These are phyloP conservation scores for Lycia hirtaria DNA, from an alignment of 2,888 invertebrate genomes.

Conservation along the genomic window DNA sequence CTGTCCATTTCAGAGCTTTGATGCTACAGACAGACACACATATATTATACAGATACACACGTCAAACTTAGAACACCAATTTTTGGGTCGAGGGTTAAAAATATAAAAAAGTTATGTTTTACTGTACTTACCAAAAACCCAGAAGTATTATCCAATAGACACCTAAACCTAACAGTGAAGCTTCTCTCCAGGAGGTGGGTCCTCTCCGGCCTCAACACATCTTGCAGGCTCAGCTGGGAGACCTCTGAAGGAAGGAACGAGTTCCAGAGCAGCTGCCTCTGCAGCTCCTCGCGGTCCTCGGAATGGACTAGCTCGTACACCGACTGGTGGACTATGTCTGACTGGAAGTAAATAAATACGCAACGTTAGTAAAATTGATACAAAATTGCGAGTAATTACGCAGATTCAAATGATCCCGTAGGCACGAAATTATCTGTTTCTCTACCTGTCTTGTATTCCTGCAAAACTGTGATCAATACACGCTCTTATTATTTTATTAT, in stretches of 20 bases:
- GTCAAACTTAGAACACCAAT: too few relatives aligned
- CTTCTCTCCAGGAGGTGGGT: constrained; percentile 96
- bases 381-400: too few relatives aligned
- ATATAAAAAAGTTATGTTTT: too few relatives aligned
- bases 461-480: too few relatives aligned
- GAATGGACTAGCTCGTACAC: constrained; percentile 99
- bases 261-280: constrained; percentile 97
- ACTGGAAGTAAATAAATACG: constrained; percentile 87
- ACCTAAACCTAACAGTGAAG: constrained; percentile 99
- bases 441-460: too few relatives aligned
- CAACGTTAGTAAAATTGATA: neutral
- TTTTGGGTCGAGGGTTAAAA: too few relatives aligned
- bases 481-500: too few relatives aligned
- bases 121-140: constrained; percentile 95
- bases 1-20: too few relatives aligned
- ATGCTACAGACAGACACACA: too few relatives aligned
- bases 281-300: constrained; percentile 98
- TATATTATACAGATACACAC: too few relatives aligned
- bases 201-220: constrained; percentile 95
- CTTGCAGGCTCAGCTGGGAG: constrained; percentile 91
- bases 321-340: constrained; percentile 99
- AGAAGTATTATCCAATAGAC: constrained; percentile 99
- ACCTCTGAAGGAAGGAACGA: constrained; percentile 94
- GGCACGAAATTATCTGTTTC: too few relatives aligned
- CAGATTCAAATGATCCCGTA: too few relatives aligned